Base-by-base conservation (phyloP, 2,113 vertebrate genomes). In the Crotalus tigris region DNA sequence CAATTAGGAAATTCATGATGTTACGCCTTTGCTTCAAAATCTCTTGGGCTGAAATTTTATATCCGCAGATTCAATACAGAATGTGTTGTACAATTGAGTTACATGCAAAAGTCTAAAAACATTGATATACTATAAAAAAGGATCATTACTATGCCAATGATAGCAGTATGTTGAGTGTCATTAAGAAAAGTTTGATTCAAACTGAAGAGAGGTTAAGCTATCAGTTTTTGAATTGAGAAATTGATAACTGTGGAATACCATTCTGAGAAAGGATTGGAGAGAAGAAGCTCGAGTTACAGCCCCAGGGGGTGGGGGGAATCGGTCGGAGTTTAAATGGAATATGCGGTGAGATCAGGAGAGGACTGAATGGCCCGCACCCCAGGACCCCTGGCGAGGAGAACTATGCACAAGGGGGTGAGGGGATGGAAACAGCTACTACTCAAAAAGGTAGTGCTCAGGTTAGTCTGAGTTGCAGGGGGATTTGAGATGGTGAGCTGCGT, bases 61-160 rank as follows among this genome's bases (percentile, higher is more conserved):
- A 96, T 87, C 95, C 96, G 93, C 94, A 93, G 95, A 96, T 96
- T 95, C 92, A 95, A 88, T 95, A 92, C 94, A 94, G 96, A 97
- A 96, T 93, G 93, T 94, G 93, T 95, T 90, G 85, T 96, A 94
- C 94, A 95, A 95, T 91, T 95, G 95, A 90, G 94, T 95, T 26
- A 0, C 92, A 94, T 24, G 0, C 92, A 94, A 96, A 92, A 53
- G 92, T 93, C 87, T 88, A 94, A 91, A 96, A 96, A 95, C 95
- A 95, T 91, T 95, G 96, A 96, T 96, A 96, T 94, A 94, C 92
- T 93, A 95, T 95, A 96, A 96, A 97, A 97, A 97, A 93, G 96
- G 44, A 81, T 94, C 95, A 95, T 93, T 91, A 89, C 91, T 93
- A 95, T 92, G 94, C 93, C 88, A 94, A 1, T 55, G 91, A 95